phyloP scores from a whole-genome alignment of 1,140 invertebrate species.

The Neodiprion pinetum region DNA sequence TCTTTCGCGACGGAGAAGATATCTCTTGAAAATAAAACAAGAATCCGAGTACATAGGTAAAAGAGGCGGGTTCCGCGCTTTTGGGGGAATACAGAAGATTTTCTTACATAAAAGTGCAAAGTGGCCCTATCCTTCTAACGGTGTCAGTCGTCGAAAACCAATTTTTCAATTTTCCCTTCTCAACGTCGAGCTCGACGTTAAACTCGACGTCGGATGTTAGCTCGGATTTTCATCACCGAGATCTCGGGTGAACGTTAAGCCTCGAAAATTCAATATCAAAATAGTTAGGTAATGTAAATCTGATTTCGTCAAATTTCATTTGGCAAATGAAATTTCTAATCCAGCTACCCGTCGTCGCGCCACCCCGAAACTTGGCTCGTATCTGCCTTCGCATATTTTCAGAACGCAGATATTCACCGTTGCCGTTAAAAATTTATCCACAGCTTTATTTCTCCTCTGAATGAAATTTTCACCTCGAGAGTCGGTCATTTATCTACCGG shows the following conservation, averaged over 20 bases:
- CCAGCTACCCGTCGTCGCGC: not conserved
- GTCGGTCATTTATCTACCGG: not conserved
- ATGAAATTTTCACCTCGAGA: not conserved
- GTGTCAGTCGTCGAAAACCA: constrained; percentile 24
- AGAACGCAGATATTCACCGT: too few species aligned
- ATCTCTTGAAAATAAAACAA: too few species aligned
- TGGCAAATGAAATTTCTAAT: not conserved
- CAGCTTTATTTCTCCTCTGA: too few species aligned
- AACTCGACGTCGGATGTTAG: not conserved
- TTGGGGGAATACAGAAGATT: not conserved
- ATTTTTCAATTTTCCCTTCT: constrained; percentile 39
- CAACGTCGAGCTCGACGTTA: constrained; percentile 15
- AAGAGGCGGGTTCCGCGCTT: too few species aligned
- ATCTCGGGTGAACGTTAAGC: not conserved
- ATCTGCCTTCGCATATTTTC: not conserved
- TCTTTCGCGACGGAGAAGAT: too few species aligned
- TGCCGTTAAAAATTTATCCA: too few species aligned
- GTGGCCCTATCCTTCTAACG: constrained; percentile 24
- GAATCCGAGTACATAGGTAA: too few species aligned
- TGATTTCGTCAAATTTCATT: constrained; percentile 18
- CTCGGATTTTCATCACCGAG: constrained; percentile 14
- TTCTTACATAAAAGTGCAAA: constrained; percentile 1
- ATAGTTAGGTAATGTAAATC: constrained; percentile 19
- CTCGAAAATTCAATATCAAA: constrained; percentile 18
- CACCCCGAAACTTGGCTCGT: not conserved